Base-by-base conservation (phyloP, 2,113 vertebrate genomes). In the Gymnogyps californianus region DNA sequence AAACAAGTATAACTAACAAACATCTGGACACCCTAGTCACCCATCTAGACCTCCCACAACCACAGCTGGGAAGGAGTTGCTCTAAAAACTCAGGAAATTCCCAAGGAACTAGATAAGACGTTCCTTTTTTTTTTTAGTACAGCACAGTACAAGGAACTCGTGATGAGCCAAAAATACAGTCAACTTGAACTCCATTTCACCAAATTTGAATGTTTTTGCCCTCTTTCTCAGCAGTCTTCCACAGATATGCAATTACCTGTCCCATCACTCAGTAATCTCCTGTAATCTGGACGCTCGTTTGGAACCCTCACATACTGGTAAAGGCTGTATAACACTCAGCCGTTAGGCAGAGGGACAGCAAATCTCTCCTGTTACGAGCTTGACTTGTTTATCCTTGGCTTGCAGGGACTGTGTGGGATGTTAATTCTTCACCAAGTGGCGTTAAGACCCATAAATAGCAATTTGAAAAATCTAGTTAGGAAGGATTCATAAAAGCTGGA, bases 291-390 rank as follows among this genome's bases (percentile, higher is more conserved):
- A 58, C 26, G 14, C 17, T 54, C 21, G 29, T n/a, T 70, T 55
- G 51, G 31, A 26, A 29, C 36, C 18, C 22, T 42, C 4, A 0
- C 1, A 0, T 54, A 13, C 64, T 42, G 70, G 11, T 49, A 9
- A 38, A 57, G 54, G 28, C 42, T 55, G 3, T 8, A 2, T 15
- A 66, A 21, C 38, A 9, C 47, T 36, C 6, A 1, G 62, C 31
- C 75, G 58, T 47, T 32, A 32, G 0, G 55, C 61, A 44, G 18
- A 40, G 12, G 8, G 36, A 42, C 40, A 61, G 34, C 49, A 52
- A 8, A 26, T 25, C 40, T 49, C 17, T 89, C 24, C 57, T 2
- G 0, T 26, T 34, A 24, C 20, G 54, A 25, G 12, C 47, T 24
- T 58, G 34, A 18, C 18, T 65, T 24, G 6, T 65, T 70, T 57